Percentiles rank a stretch among this genome's conserved stretches.
Evolutionary conservation across 2,797 vertebrate species (phyloP).

Genomic region (Telmatherina bonti): DNA sequence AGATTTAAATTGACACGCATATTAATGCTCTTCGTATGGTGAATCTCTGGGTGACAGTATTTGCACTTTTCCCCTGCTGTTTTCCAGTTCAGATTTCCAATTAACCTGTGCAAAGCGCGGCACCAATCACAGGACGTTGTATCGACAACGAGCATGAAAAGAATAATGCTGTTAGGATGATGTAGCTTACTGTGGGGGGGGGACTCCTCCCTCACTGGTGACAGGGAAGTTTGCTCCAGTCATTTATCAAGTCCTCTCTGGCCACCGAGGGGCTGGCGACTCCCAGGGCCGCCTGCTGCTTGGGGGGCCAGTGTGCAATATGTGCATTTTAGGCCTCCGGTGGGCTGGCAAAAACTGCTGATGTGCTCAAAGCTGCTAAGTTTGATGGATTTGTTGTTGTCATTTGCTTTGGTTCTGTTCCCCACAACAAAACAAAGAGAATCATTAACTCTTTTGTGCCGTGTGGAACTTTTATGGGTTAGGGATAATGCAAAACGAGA

Average conservation of each 20-base stretch:
- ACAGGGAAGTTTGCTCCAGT: constrained; percentile 84
- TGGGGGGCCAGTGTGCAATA: constrained; percentile 79
- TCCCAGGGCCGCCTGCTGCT: constrained; percentile 83
- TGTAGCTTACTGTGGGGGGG: constrained; percentile 73
- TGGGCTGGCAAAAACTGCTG: constrained; percentile 91
- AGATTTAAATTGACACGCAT: constrained; percentile 65
- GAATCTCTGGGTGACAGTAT: constrained; percentile 74
- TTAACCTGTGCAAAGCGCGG: constrained; percentile 83
- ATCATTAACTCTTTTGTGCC: constrained; percentile 94
- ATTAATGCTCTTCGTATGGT: constrained; percentile 46
- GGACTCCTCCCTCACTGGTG: constrained; percentile 78
- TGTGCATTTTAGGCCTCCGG: constrained; percentile 89
- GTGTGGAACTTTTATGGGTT: constrained; percentile 90
- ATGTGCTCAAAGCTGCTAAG: constrained; percentile 90
- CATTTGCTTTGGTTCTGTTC: constrained; percentile 86
- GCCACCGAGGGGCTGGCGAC: constrained; percentile 73
- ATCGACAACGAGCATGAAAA: constrained; percentile 79
- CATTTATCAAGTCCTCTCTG: constrained; percentile 88
- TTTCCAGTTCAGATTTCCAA: constrained; percentile 86
- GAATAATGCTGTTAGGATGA: constrained; percentile 81
- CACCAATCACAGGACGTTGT: constrained; percentile 79
- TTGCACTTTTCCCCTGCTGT: constrained; percentile 75
- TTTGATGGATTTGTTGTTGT: constrained; percentile 95
- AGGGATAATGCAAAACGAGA: constrained; percentile 89
- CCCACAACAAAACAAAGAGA: constrained; percentile 86